Evolutionary conservation across 2,888 invertebrate species (phyloP), one percentile per base, ranked within the genome.

Genomic region (Euphydryas editha): DNA sequence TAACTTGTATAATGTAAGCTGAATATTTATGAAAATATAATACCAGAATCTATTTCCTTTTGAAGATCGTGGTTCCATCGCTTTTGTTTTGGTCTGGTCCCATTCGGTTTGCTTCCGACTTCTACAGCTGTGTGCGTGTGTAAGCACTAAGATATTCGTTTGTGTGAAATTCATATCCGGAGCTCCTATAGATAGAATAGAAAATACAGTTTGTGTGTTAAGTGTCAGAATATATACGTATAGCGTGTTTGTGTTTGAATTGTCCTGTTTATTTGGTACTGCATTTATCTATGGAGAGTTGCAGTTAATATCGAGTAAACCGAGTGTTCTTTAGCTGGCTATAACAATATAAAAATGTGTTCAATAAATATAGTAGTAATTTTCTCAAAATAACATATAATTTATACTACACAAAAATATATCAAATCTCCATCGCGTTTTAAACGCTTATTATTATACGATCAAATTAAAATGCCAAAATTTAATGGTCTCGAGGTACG

Each of bases 21-120:
- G 47, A 47, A 47, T 47, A 18, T 47, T 13, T 47, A 20, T 47
- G 20, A 20, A 47, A 17, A 11, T 20, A 18, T 47, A 20, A 47
- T 4, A 47, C 20, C 18, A 17, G 18, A 17, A n/a, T 20, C 54
- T 59, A 55, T 65, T 65, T 59, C 55, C 65, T 65, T 20, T 37
- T 37, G n/a, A 36, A 59, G 64, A 65, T 65, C 44, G 62, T 20
- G 36, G 47, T 18, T 62, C 5, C 44, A 54, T 44, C 44, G 55
- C 59, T 54, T 51, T 55, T 59, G 54, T 55, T 54, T 21, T 59
- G 37, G 21, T 55, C 37, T 42, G 15, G 46, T 55, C 20, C 44
- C 54, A 21, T 59, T 65, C 18, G 49, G 18, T 44, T 51, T 21
- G 59, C 46, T 59, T 59, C 65, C 54, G 20, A 47, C 20, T 47